Conservation (phyloP, 2,888 invertebrate genomes). For the Tachina grossa region DNA sequence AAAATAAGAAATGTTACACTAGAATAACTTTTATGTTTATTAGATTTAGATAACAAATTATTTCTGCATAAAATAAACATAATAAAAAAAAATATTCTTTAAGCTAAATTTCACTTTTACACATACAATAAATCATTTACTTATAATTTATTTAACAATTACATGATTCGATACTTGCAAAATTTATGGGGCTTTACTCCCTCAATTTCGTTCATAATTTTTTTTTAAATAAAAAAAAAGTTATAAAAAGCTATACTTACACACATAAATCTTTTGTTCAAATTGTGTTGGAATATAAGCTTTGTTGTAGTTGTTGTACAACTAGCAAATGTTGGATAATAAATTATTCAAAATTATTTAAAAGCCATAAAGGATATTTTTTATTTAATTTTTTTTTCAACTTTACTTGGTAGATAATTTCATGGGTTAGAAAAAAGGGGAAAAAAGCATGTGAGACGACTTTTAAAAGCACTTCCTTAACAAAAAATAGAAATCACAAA, state of each 20-base stretch:
- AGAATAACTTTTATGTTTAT: background rate
- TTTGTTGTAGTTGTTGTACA: background rate
- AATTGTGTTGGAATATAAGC: constrained; percentile 35
- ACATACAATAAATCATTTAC: background rate
- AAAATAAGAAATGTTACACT: background rate
- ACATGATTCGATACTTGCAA: constrained; percentile 40
- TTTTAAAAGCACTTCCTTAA: background rate
- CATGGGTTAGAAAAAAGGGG: background rate
- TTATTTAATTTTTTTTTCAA: background rate
- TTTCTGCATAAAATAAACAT: background rate
- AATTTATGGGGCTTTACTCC: background rate
- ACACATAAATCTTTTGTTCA: constrained; percentile 41
- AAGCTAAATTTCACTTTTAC: background rate
- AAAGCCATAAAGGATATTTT: constrained; percentile 35
- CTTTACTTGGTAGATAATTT: constrained; percentile 11
- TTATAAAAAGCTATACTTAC: background rate
- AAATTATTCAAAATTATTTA: constrained; percentile 56
- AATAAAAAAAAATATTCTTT: constrained; percentile 2
- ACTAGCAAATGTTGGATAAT: constrained; percentile 15
- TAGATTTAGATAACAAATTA: constrained; percentile 1
- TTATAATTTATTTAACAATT: constrained; percentile 29
- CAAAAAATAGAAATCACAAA: background rate
- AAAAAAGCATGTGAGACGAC: background rate
- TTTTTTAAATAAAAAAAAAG: background rate
- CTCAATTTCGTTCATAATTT: background rate